Percentiles rank a stretch among this genome's conserved stretches.
phyloP scores from a whole-genome alignment of 2,888 invertebrate species.

The Tuta absoluta region DNA sequence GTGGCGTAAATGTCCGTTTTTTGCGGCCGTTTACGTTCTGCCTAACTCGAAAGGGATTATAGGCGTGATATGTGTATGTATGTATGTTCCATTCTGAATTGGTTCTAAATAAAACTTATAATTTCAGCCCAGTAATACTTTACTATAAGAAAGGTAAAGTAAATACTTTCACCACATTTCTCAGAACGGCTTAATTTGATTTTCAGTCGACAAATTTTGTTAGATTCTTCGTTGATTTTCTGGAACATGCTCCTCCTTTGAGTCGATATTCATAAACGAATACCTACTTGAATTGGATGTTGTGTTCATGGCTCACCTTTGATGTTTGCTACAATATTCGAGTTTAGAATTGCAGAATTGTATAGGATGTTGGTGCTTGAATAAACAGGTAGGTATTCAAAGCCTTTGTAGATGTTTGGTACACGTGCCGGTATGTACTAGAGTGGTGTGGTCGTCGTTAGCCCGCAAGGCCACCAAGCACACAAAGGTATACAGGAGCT shows the following conservation, averaged over 20 bases:
- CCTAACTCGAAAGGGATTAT: too few species aligned
- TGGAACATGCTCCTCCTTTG: neutral
- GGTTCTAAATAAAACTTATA: neutral
- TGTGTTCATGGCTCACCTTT: conserved; percentile 10
- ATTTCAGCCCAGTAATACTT: neutral
- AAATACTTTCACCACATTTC: neutral
- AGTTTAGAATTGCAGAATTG: neutral
- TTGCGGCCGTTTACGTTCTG: too few species aligned
- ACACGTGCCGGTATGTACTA: conserved; percentile 16
- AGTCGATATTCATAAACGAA: conserved; percentile 6
- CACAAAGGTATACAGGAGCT: conserved; percentile 19
- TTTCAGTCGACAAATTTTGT: neutral
- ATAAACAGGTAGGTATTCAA: conserved; percentile 16
- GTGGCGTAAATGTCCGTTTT: too few species aligned
- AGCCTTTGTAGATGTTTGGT: neutral
- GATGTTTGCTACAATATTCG: conserved; percentile 9
- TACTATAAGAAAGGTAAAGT: too few species aligned
- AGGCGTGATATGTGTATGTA: too few species aligned
- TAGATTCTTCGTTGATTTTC: neutral
- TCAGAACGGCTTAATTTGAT: neutral
- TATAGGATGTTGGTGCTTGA: conserved; percentile 17
- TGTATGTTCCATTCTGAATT: too few species aligned
- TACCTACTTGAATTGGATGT: conserved; percentile 10
- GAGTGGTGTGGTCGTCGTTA: neutral
- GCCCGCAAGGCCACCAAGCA: conserved; percentile 19